Base-by-base conservation (phyloP, 2,797 vertebrate genomes). In the Notolepis coatsorum region DNA sequence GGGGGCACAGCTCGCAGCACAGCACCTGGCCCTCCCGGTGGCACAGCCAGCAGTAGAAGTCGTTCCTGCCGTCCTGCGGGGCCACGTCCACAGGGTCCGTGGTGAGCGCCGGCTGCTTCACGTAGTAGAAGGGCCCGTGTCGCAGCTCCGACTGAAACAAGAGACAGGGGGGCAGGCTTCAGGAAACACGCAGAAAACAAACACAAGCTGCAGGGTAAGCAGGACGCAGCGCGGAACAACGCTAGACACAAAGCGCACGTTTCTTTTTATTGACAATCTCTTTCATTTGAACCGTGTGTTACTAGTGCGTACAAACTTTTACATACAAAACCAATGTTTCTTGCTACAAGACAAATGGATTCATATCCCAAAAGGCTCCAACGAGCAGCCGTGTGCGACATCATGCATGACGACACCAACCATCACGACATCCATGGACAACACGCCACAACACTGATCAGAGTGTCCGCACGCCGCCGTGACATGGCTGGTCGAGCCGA, bases 51-150 rank as follows among this genome's bases (percentile, higher is more conserved):
- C 98, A 99, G 94, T 94, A 99, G 95, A 99, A 99, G 93, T 99
- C 98, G 81, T 99, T 99, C 90, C 97, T 97, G 93, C 98, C 96
- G 88, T 99, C 98, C 96, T 99, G 97, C 81, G 97, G 97, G 96
- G 97, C 95, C 96, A 98, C 97, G 97, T 99, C 97, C 96, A 98
- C 96, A 97, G 98, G 97, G 93, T 99, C 97, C 97, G 92, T 90
- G 84, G 92, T 92, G 91, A 93, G 92, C 89, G 92, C 87, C 75
- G 93, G 91, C 92, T 93, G 93, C 93, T 99, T 99, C 96, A 94
- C 86, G 96, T 99, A 99, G 96, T 98, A 99, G 98, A 99, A 99
- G 93, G 97, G 98, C 95, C 97, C 98, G 91, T 99, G 97, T 95
- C 96, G 98, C 96, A 99, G 96, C 76, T 98, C 96, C 95, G 97